phyloP scores from a whole-genome alignment of 2,888 invertebrate genomes.

The Hetaerina titia region DNA sequence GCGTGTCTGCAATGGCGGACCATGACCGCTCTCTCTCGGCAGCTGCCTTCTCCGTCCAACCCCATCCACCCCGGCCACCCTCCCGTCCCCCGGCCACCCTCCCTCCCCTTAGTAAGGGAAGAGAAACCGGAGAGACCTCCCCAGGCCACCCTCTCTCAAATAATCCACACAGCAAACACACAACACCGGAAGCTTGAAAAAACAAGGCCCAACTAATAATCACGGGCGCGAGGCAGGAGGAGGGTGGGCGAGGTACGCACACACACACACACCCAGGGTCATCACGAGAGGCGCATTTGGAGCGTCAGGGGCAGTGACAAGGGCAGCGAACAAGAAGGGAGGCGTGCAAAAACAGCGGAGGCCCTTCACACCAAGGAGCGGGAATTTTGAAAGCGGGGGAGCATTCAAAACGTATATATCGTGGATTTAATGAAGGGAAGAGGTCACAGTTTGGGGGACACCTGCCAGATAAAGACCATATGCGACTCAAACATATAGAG shows the following conservation, averaged over 20 bases:
- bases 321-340: neutral
- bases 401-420: no score
- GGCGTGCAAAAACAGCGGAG: neutral
- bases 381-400: no score
- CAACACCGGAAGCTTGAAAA: conserved; percentile 48
- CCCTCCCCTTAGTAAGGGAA: neutral
- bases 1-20: no score
- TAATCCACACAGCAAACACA: conserved; percentile 34
- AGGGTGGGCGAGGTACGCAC: neutral
- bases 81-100: no score
- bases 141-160: neutral
- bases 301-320: neutral
- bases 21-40: neutral
- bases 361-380: no score
- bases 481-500: no score
- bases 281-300: neutral
- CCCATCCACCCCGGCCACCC: neutral
- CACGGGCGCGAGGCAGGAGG: neutral
- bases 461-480: no score
- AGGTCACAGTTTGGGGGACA: no score
- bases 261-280: neutral
- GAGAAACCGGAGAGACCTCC: neutral
- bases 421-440: no score
- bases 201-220: conserved; percentile 19
- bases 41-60: neutral